Evolutionary conservation across 2,797 vertebrate genomes (phyloP), one percentile per base, ranked within the genome.

Genomic region (Meriones psammophilus): DNA sequence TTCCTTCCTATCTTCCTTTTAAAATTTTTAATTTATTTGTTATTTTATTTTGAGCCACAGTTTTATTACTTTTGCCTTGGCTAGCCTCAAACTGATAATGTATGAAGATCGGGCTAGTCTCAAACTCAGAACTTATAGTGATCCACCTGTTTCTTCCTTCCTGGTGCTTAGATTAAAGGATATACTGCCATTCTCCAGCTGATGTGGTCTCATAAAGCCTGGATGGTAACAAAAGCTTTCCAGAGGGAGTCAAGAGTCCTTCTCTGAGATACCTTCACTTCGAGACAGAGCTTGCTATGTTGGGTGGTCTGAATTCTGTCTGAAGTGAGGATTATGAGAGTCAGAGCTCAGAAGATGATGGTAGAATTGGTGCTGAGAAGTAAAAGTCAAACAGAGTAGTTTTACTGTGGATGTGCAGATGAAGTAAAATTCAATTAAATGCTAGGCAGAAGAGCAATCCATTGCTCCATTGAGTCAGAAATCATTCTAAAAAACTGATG

Each of bases 351-450:
- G 18, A 89, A 20, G 12, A 69, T 86, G 36, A 46, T 36, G 3
- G 9, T 30, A 9, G 1, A 71, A 73, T 60, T 93, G n/a, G 30
- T 39, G 18, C 1, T 4, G 6, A 4, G 14, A 85, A 42, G 54
- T n/a, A 78, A 89, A 89, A 69, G 1, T 4, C 12, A 3, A 50
- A n/a, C 24, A 90, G 64, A 56, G 2, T 14, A 84, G 0, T 3
- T 26, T 81, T 89, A 66, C 4, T n/a, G 2, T 36, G 8, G 89
- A 54, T 28, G n/a, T 91, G 3, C 66, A 93, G 26, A 33, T 46
- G 30, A 60, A 91, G 12, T 50, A n/a, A 81, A 90, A 15, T 66
- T 89, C n/a, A 86, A 9, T 56, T 92, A 68, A 92, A 79, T 50
- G 50, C 28, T 13, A 68, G 17, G 18, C 58, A 12, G 24, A 64